A percentile compares a stretch with the other conserved stretches of the same genome.
Conservation (phyloP, 1,140 invertebrate species). For the Zaprionus camerounensis region DNA sequence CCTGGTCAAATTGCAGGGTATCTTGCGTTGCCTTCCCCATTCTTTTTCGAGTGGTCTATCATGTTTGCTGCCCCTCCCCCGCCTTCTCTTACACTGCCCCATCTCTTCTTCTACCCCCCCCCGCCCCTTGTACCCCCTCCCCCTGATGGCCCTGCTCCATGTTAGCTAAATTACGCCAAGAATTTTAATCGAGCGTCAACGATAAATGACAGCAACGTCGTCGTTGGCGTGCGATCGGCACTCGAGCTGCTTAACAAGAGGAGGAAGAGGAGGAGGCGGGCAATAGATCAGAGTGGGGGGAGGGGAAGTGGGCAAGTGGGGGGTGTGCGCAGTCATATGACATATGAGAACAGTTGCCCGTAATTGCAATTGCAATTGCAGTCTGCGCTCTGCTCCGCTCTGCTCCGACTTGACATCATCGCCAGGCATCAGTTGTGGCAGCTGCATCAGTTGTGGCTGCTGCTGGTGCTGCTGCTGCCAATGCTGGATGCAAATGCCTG, state of each 20-base stretch:
- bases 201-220: constrained; percentile 64
- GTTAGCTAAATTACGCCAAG: constrained; percentile 73
- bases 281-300: background rate
- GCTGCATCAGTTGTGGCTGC: constrained; percentile 6
- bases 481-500: constrained; percentile 21
- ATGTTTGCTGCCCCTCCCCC: background rate
- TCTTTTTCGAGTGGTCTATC: constrained; percentile 7
- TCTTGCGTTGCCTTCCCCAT: background rate
- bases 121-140: background rate
- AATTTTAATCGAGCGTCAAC: constrained; percentile 79
- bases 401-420: constrained; percentile 68
- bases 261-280: too few relatives aligned
- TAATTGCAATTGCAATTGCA: constrained; percentile 72
- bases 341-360: constrained; percentile 19
- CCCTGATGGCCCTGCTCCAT: background rate
- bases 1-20: constrained; percentile 57
- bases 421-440: constrained; percentile 33
- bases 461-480: constrained; percentile 15
- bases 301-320: background rate
- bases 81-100: background rate
- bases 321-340: constrained; percentile 1
- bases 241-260: constrained; percentile 18
- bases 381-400: constrained; percentile 9
- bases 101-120: background rate
- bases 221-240: constrained; percentile 30